Evolutionary conservation across 2,888 invertebrate species (phyloP).

Genomic region (Ligdia adustata): DNA sequence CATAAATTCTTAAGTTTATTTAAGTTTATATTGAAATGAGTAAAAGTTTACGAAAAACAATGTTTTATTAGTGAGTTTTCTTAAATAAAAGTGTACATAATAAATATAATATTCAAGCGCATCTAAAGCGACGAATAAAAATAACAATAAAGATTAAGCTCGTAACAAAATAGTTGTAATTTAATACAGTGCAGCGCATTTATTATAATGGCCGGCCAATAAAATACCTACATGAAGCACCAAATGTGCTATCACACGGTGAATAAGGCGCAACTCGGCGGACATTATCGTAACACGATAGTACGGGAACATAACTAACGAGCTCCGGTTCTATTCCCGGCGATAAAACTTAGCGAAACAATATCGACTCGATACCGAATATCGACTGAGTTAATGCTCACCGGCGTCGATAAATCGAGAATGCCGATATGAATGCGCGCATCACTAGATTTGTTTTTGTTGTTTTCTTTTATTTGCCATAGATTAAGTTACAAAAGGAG

Average conservation of each 20-base stretch:
- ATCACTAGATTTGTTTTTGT: slow-evolving; percentile 32
- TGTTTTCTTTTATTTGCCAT: slow-evolving; percentile 25
- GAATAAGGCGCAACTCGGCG: slow-evolving; percentile 47
- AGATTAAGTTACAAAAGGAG: slow-evolving; percentile 27
- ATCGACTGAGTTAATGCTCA: slow-evolving; percentile 62
- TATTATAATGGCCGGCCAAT: slow-evolving; percentile 36
- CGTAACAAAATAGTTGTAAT: slow-evolving; percentile 27
- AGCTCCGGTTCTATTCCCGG: slow-evolving; percentile 59
- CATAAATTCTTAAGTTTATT: no score
- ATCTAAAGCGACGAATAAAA: slow-evolving; percentile 18
- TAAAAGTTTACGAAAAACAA: no score
- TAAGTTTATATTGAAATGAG: no score
- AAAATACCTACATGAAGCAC: slow-evolving; percentile 36
- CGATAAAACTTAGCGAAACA: slow-evolving; percentile 71
- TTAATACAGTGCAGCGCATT: slow-evolving; percentile 25
- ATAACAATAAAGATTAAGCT: slow-evolving; percentile 23
- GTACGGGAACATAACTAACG: slow-evolving; percentile 65
- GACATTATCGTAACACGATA: slow-evolving; percentile 74
- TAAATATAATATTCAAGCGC: slow-evolving; percentile 12
- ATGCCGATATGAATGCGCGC: slow-evolving; percentile 38
- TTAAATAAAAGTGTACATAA: slow-evolving; percentile 6
- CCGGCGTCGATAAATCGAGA: slow-evolving; percentile 48
- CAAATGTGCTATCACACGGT: slow-evolving; percentile 39
- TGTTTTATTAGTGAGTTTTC: slow-evolving; percentile 3
- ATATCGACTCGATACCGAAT: slow-evolving; percentile 73